Evolutionary conservation across 1,140 invertebrate genomes (phyloP).

Genomic region (Kradibia gibbosae): DNA sequence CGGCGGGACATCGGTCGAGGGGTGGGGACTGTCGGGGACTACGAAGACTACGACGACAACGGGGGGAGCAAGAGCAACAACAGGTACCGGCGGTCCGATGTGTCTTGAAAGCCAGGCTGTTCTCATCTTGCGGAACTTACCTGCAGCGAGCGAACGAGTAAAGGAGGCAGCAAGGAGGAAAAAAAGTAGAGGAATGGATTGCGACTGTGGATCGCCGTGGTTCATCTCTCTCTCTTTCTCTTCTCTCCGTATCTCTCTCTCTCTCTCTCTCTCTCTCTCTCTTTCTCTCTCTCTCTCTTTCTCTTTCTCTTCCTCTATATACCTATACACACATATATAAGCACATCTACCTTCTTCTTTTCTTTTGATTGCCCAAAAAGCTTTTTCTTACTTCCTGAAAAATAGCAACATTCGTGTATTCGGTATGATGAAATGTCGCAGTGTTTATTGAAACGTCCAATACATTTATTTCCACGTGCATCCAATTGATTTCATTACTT

Average conservation of each 20-base stretch:
- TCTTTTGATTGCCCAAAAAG: background rate
- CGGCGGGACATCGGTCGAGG: background rate
- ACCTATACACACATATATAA: background rate
- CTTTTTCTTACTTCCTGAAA: background rate
- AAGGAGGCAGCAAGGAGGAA: background rate
- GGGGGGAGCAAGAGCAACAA: background rate
- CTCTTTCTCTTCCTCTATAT: background rate
- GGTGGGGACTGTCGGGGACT: background rate
- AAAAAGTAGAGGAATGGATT: constrained; percentile 18
- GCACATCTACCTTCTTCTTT: background rate
- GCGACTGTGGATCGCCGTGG: constrained; percentile 5
- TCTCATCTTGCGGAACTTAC: constrained; percentile 57
- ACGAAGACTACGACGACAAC: background rate
- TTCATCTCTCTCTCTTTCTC: background rate
- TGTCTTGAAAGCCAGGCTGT: constrained; percentile 47
- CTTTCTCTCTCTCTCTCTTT: background rate
- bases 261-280: background rate
- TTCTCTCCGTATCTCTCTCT: background rate
- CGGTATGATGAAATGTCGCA: background rate
- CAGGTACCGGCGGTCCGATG: constrained; percentile 7
- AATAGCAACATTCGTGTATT: background rate
- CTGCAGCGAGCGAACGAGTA: background rate
- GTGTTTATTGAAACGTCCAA: background rate
- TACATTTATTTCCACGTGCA: background rate
- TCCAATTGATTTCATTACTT: background rate